Evolutionary conservation across 2,888 invertebrate genomes (phyloP).

Genomic region (Himalopsyche kuldschensis): DNA sequence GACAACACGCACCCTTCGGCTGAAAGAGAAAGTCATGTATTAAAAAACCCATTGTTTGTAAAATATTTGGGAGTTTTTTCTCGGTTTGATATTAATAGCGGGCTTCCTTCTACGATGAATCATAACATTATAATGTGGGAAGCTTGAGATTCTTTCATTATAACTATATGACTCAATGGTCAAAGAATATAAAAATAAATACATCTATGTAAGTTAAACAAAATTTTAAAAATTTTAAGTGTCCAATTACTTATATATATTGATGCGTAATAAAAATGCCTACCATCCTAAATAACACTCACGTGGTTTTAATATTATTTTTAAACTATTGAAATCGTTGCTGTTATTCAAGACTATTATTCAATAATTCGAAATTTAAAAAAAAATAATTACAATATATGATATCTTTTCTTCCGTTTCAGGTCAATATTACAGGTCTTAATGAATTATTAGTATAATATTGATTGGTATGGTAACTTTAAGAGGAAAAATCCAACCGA

Average conservation of each 20-base stretch:
- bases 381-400: too few species aligned
- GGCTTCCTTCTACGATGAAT: not conserved
- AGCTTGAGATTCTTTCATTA: not conserved
- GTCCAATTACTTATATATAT: not conserved
- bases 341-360: too few species aligned
- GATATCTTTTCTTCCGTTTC: too few species aligned
- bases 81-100: not conserved
- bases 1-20: not conserved
- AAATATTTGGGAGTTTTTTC: not conserved
- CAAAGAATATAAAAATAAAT: not conserved
- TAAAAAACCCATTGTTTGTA: not conserved
- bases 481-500: too few species aligned
- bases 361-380: too few species aligned
- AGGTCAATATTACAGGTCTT: too few species aligned
- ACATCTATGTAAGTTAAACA: not conserved
- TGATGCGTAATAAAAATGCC: not conserved
- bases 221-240: not conserved
- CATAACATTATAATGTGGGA: not conserved
- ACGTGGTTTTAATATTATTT: too few species aligned
- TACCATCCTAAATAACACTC: too few species aligned
- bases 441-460: too few species aligned
- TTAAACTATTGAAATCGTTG: too few species aligned
- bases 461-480: too few species aligned
- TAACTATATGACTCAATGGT: too few species aligned
- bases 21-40: not conserved